phyloP scores from a whole-genome alignment of 1,140 invertebrate genomes.

The Neuroterus valhalla region DNA sequence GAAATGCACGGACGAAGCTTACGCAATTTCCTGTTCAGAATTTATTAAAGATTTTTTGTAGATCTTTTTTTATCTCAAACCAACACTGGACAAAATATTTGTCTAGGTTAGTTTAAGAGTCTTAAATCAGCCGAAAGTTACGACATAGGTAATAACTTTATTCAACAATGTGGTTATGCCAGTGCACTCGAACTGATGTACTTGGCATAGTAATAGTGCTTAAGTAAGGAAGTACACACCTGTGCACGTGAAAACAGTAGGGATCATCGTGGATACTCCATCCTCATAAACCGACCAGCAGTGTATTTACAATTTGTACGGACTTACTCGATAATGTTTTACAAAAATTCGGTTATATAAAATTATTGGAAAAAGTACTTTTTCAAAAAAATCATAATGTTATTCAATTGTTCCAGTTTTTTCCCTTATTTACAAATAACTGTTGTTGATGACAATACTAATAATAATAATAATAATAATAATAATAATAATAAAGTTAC shows the following conservation, averaged over 20 bases:
- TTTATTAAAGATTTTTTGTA: too few relatives aligned
- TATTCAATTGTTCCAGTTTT: not conserved
- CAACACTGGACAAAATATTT: too few relatives aligned
- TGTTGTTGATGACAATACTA: not conserved
- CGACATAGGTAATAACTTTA: too few relatives aligned
- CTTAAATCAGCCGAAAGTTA: too few relatives aligned
- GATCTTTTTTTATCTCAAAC: too few relatives aligned
- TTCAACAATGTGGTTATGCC: too few relatives aligned
- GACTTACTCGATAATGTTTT: not conserved
- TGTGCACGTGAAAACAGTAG: constrained; percentile 27
- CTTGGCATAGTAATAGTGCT: constrained; percentile 27
- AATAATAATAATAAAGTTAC: not conserved
- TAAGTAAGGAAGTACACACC: constrained; percentile 27
- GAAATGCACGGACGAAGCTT: too few relatives aligned
- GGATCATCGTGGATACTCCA: constrained; percentile 11
- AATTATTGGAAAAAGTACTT: not conserved
- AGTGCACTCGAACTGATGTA: not conserved
- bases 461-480: constrained; percentile 9
- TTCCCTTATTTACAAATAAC: not conserved
- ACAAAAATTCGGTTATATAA: not conserved
- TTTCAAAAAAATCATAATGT: not conserved
- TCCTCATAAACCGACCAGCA: constrained; percentile 14
- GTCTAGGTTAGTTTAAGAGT: too few relatives aligned
- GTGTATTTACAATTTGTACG: constrained; percentile 19
- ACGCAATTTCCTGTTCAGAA: too few relatives aligned